Conservation (phyloP, 2,113 vertebrate species). For the Lagenorhynchus albirostris region DNA sequence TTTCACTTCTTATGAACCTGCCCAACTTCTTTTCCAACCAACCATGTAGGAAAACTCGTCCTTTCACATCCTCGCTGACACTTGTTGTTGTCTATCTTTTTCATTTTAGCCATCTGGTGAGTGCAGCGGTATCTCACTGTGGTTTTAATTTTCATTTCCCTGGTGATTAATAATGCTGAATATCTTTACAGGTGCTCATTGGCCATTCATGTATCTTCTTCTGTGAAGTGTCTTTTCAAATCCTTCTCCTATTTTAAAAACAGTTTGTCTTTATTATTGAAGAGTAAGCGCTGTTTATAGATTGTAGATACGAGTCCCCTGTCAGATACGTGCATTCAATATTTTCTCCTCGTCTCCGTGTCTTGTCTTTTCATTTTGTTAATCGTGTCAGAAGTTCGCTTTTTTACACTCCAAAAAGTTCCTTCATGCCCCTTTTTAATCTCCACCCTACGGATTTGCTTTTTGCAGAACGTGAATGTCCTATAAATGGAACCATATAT, state of each 20-base stretch:
- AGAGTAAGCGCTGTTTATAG: background rate
- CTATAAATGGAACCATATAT: accelerated
- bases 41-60: background rate
- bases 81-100: background rate
- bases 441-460: background rate
- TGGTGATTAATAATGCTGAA: background rate
- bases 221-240: background rate
- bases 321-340: background rate
- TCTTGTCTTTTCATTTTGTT: background rate
- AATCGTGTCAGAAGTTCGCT: background rate
- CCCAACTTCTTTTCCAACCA: background rate
- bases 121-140: accelerated
- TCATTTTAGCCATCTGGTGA: too few relatives aligned
- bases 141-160: background rate
- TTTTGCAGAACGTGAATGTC: background rate
- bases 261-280: background rate
- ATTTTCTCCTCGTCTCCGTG: background rate
- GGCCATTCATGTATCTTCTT: background rate
- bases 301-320: background rate
- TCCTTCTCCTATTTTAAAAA: background rate
- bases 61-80: background rate
- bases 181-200: background rate
- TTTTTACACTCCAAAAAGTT: background rate
- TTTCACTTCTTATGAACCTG: background rate
- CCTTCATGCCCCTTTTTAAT: background rate